Evolutionary conservation across 2,113 vertebrate genomes (phyloP).

Genomic region (Callorhinus ursinus): DNA sequence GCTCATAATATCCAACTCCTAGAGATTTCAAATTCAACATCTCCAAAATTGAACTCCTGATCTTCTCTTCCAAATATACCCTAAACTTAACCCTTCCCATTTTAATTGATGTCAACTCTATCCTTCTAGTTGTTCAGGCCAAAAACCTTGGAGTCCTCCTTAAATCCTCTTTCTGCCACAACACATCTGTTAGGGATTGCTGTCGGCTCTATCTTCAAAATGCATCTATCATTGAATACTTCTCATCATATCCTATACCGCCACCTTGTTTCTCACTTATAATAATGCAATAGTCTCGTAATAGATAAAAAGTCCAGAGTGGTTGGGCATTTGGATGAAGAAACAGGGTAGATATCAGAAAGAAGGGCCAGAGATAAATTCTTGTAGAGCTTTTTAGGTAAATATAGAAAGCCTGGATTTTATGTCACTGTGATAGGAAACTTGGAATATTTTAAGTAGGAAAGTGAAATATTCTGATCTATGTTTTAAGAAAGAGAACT

Average conservation of each 20-base stretch:
- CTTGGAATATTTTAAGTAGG: not conserved
- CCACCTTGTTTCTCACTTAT: not conserved
- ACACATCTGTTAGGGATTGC: not conserved
- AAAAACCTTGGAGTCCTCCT: not conserved
- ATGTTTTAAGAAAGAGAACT: not conserved
- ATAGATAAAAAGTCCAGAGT: not conserved
- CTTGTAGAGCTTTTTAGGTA: not conserved
- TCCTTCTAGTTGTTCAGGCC: not conserved
- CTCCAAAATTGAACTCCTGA: not conserved
- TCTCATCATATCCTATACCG: not conserved
- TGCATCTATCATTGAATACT: not conserved
- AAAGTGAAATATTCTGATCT: not conserved
- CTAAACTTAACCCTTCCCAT: not conserved
- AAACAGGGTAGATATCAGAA: not conserved
- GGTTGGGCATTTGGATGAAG: not conserved
- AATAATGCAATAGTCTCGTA: not conserved
- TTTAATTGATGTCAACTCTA: not conserved
- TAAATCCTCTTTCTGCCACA: not conserved
- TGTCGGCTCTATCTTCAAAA: not conserved
- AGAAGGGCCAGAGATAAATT: not conserved
- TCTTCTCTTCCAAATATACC: not conserved
- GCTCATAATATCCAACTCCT: not conserved
- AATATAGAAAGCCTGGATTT: not conserved
- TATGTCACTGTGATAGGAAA: not conserved
- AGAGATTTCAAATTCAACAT: not conserved